Conservation (phyloP, 2,797 vertebrate genomes). For the Perodicticus potto region DNA sequence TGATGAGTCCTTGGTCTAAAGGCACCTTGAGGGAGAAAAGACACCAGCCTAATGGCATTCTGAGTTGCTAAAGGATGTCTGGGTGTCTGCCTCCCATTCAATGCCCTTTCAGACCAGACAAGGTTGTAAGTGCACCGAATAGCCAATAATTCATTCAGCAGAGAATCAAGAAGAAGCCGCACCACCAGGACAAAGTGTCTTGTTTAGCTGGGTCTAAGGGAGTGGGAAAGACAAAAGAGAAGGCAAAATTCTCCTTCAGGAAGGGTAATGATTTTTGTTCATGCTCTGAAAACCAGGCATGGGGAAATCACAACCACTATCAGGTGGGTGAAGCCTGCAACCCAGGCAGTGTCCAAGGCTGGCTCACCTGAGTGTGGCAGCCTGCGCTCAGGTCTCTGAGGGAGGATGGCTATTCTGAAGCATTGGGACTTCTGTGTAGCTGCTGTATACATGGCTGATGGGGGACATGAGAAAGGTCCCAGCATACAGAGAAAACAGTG, state of each 20-base stretch:
- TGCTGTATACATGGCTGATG: neutral
- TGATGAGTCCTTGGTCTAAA: conserved; percentile 35
- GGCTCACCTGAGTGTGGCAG: neutral
- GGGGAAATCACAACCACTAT: neutral
- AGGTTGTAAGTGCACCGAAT: conserved; percentile 78
- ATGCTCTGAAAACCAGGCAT: neutral
- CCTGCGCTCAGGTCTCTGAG: too few species aligned
- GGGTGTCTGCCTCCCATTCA: conserved; percentile 70
- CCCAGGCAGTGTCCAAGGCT: neutral
- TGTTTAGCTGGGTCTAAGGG: neutral
- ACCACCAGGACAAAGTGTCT: neutral
- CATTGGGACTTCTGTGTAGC: neutral
- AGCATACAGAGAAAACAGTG: neutral
- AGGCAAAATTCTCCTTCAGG: neutral
- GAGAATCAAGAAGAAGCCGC: conserved; percentile 2
- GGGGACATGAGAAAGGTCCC: neutral
- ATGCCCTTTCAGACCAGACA: conserved; percentile 76
- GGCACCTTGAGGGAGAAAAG: conserved; percentile 58
- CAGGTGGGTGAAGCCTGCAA: neutral
- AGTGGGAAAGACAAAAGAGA: neutral
- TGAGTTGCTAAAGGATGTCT: conserved; percentile 72
- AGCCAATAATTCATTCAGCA: conserved; percentile 68
- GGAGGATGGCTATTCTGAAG: neutral
- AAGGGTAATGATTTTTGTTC: neutral
- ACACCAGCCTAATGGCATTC: conserved; percentile 65